Conservation (phyloP, 2,113 vertebrate genomes). For the Chamaetylas fuelleborni region DNA sequence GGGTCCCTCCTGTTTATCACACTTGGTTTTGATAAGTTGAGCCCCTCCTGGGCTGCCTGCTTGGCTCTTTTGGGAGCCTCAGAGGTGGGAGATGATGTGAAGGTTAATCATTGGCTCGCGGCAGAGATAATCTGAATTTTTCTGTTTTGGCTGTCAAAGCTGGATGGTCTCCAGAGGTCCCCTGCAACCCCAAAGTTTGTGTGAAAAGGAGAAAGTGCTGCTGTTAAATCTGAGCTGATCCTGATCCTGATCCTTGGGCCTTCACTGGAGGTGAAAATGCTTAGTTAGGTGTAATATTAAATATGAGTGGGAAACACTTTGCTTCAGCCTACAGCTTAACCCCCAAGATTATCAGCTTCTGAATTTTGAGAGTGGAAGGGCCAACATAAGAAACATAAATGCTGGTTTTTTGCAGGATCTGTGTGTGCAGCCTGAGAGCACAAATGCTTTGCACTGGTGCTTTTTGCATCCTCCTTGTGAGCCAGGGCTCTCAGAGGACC, state of each 20-base stretch:
- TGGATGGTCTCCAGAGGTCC: neutral
- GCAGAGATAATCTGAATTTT: rapidly evolving
- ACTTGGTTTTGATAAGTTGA: rapidly evolving
- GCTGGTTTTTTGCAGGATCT: neutral
- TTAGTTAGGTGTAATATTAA: neutral
- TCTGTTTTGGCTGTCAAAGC: neutral
- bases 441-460: neutral
- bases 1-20: neutral
- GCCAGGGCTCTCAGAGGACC: neutral
- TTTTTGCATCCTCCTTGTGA: conserved; percentile 3
- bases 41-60: neutral
- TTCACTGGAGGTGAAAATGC: neutral
- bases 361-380: neutral
- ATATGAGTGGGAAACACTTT: neutral
- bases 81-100: neutral
- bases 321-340: rapidly evolving
- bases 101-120: rapidly evolving
- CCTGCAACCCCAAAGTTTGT: neutral
- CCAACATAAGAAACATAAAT: neutral
- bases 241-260: neutral
- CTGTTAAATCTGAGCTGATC: neutral
- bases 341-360: neutral
- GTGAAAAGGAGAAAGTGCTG: neutral
- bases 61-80: neutral
- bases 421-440: neutral